Percentiles rank a stretch among this genome's conserved stretches.
Evolutionary conservation across 2,113 vertebrate species (phyloP).

Genomic region (Ammodytes dubius): DNA sequence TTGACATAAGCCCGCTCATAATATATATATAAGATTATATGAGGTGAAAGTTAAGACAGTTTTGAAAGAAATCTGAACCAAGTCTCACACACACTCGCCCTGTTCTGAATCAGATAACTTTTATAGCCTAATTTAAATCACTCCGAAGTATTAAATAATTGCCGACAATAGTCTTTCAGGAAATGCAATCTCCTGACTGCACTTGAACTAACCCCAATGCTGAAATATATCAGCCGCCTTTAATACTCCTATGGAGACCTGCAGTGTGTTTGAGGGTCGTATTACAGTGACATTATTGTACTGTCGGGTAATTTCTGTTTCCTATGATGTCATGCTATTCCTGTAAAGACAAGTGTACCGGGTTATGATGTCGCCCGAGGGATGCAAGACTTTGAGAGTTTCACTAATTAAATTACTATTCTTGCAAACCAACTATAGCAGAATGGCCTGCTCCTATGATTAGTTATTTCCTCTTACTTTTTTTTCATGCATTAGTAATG

Average conservation of each 20-base stretch:
- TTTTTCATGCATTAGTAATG: constrained; percentile 48
- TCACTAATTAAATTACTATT: constrained; percentile 63
- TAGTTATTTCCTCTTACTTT: constrained; percentile 52
- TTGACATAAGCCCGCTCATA: no score
- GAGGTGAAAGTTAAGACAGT: not conserved
- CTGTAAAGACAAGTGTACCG: constrained; percentile 44
- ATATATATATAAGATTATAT: not conserved
- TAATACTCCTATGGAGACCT: constrained; percentile 40
- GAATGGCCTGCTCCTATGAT: constrained; percentile 32
- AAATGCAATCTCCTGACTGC: constrained; percentile 33
- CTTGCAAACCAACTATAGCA: constrained; percentile 29
- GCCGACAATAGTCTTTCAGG: constrained; percentile 13
- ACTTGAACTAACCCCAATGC: constrained; percentile 28
- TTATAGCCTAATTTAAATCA: constrained; percentile 26
- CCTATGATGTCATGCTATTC: constrained; percentile 61
- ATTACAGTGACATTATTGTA: constrained; percentile 49
- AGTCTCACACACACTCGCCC: not conserved
- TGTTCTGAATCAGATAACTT: constrained; percentile 24
- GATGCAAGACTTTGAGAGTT: constrained; percentile 46
- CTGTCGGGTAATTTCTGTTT: constrained; percentile 55
- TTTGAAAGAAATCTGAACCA: not conserved
- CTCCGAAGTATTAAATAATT: constrained; percentile 16
- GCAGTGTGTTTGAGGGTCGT: constrained; percentile 34
- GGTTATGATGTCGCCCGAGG: constrained; percentile 37
- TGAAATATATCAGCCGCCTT: constrained; percentile 38